These are phyloP conservation scores for Heliconius charithonia DNA, from an alignment of 2,888 invertebrate species.

Conservation along the genomic window DNA sequence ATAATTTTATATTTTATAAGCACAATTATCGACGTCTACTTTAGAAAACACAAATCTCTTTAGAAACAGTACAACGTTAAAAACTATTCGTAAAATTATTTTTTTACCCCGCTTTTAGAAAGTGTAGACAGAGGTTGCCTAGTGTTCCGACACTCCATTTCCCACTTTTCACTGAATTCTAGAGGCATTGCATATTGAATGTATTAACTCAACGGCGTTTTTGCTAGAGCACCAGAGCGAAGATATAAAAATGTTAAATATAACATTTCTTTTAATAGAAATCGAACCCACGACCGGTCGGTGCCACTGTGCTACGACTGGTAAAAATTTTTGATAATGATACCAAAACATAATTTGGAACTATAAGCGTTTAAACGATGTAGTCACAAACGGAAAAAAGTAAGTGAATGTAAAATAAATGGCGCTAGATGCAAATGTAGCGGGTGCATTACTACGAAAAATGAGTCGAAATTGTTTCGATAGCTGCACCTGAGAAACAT, in stretches of 20 bases:
- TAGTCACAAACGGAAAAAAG: conserved; percentile 57
- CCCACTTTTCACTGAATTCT: too few species aligned
- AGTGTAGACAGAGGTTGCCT: too few species aligned
- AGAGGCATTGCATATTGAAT: too few species aligned
- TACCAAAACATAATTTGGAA: background rate
- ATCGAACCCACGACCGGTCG: too few species aligned
- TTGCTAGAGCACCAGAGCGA: too few species aligned
- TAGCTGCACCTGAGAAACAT: conserved; percentile 60
- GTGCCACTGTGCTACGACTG: background rate
- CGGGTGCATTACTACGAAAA: conserved; percentile 54
- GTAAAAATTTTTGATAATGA: background rate
- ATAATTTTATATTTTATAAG: background rate
- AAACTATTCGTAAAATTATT: background rate
- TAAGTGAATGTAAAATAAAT: conserved; percentile 69
- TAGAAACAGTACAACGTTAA: background rate
- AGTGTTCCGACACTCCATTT: too few species aligned
- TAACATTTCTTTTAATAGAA: too few species aligned
- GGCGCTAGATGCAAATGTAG: conserved; percentile 70
- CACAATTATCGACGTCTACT: background rate
- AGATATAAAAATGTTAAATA: too few species aligned
- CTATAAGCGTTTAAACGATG: conserved; percentile 48
- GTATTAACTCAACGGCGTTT: too few species aligned
- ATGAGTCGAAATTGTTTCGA: conserved; percentile 66
- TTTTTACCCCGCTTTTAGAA: background rate
- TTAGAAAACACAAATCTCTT: background rate